Evolutionary conservation across 2,113 vertebrate species (phyloP).

Genomic region (Craseonycteris thonglongyai): DNA sequence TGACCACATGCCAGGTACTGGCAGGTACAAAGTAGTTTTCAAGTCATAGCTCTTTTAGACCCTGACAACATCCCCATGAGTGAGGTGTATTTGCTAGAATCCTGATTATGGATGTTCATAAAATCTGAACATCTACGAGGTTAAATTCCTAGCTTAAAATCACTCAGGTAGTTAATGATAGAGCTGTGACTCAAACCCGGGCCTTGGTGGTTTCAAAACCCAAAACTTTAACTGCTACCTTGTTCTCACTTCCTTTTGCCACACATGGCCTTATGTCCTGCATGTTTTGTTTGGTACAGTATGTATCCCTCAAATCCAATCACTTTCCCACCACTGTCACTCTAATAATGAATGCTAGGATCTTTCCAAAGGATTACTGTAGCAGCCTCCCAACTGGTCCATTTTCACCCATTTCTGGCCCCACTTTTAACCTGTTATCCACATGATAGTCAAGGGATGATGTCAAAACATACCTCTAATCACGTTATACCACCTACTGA

Average conservation of each 20-base stretch:
- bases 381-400: neutral
- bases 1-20: neutral
- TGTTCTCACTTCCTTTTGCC: neutral
- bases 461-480: neutral
- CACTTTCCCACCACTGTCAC: neutral
- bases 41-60: neutral
- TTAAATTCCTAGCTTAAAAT: neutral
- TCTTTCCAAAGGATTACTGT: neutral
- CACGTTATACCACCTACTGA: neutral
- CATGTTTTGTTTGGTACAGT: neutral
- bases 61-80: neutral
- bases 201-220: neutral
- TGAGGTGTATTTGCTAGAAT: neutral
- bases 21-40: neutral
- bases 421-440: neutral
- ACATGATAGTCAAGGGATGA: neutral
- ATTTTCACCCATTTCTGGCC: neutral
- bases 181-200: neutral
- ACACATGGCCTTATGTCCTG: neutral
- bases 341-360: neutral
- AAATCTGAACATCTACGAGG: neutral
- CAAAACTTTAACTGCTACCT: neutral
- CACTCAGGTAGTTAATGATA: neutral
- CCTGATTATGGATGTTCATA: neutral
- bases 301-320: neutral